Percentiles rank a stretch among this genome's conserved stretches.
Conservation (phyloP, 2,113 vertebrate genomes). For the Dicentrarchus labrax region DNA sequence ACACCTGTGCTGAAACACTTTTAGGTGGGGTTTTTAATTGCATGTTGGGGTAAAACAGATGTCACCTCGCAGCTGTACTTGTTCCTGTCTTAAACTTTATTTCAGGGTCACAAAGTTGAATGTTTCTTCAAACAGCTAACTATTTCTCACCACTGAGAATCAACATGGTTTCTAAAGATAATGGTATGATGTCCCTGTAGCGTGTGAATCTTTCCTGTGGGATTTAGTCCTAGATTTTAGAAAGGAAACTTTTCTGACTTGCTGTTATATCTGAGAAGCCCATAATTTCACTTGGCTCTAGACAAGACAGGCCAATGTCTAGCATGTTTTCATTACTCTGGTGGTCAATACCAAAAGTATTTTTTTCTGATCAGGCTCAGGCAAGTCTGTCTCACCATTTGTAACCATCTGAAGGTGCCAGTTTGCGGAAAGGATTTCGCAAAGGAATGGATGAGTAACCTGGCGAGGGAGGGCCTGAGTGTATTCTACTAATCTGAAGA, state of each 20-base stretch:
- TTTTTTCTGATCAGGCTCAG: conserved; percentile 36
- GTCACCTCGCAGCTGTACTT: conserved; percentile 41
- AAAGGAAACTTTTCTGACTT: background rate
- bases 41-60: conserved; percentile 42
- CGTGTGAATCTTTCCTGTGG: background rate
- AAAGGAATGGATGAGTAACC: conserved; percentile 53
- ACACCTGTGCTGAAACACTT: background rate
- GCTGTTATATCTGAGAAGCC: conserved; percentile 18
- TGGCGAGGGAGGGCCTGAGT: background rate
- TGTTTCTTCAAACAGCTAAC: conserved; percentile 10
- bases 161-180: background rate
- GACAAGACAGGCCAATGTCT: background rate
- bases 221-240: background rate
- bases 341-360: background rate
- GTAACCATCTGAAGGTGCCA: background rate
- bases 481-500: background rate
- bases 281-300: conserved; percentile 23
- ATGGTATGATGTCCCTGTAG: background rate
- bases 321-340: conserved; percentile 33
- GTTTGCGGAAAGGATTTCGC: background rate
- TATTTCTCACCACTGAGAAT: conserved; percentile 10
- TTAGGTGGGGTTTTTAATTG: conserved; percentile 41
- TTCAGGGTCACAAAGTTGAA: conserved; percentile 24
- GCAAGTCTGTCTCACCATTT: conserved; percentile 4
- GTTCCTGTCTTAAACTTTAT: background rate